Conservation (phyloP, 2,113 vertebrate species). For the Nothobranchius kuhntae region DNA sequence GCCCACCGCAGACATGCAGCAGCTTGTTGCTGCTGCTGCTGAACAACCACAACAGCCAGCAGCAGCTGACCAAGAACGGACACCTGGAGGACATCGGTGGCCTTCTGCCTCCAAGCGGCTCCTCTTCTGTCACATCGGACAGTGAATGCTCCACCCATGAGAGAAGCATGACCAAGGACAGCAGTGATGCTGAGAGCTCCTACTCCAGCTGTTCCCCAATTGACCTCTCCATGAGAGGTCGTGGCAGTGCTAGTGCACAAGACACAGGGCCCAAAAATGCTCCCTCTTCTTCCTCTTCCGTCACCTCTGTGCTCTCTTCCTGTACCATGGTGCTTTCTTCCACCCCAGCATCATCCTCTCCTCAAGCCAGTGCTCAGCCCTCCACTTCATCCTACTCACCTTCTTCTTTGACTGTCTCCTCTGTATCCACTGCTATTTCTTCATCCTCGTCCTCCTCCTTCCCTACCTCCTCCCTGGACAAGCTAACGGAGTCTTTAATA, state of each 20-base stretch:
- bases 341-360: slow-evolving; percentile 57
- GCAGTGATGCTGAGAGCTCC: slow-evolving; percentile 93
- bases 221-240: slow-evolving; percentile 91
- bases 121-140: slow-evolving; percentile 87
- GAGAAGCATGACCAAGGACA: slow-evolving; percentile 90
- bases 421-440: slow-evolving; percentile 47
- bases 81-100: slow-evolving; percentile 82
- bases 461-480: slow-evolving; percentile 86
- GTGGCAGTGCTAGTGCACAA: slow-evolving; percentile 77
- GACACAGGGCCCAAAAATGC: slow-evolving; percentile 63
- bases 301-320: slow-evolving; percentile 69
- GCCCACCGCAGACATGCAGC: slow-evolving; percentile 88
- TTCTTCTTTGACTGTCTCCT: slow-evolving; percentile 64
- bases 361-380: slow-evolving; percentile 65
- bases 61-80: slow-evolving; percentile 83
- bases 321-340: slow-evolving; percentile 52
- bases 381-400: slow-evolving; percentile 61
- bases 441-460: slow-evolving; percentile 67
- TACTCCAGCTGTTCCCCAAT: slow-evolving; percentile 96
- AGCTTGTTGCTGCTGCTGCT: slow-evolving; percentile 94
- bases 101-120: slow-evolving; percentile 81
- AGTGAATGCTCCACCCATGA: slow-evolving; percentile 92
- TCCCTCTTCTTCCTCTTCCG: slow-evolving; percentile 45
- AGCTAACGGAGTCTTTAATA: slow-evolving; percentile 91
- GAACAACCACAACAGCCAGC: slow-evolving; percentile 92